Evolutionary conservation across 2,797 vertebrate genomes (phyloP), one percentile per base, ranked within the genome.

Genomic region (Psittacula echo): DNA sequence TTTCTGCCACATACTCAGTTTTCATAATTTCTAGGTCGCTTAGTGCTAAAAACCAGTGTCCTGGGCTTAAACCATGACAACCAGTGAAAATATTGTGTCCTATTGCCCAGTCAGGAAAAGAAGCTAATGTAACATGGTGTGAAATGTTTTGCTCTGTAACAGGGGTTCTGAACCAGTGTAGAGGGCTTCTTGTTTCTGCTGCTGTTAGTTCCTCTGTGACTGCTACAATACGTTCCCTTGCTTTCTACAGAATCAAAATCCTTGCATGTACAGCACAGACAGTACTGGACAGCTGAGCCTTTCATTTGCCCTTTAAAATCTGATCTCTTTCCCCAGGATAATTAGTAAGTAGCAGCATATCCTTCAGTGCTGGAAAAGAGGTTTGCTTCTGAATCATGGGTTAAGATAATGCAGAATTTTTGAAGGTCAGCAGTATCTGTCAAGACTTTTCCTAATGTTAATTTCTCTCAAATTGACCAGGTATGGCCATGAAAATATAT

Each of bases 271-370:
- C 39, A 61, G 53, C 61, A 34, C 53, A 89, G 86, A 45, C 56
- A 50, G 58, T 66, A 87, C 62, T 10, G 51, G 76, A 68, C 67
- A 80, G 50, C 62, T 75, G 50, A 83, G 88, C 60, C 47, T 93
- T 89, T 77, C 47, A 42, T 60, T 77, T 93, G 79, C 78, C 75
- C 89, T 89, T 95, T 91, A 77, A 80, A 96, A 96, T 87, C 77
- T 62, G 92, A 88, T 95, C 62, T 71, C 51, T 87, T 15, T 70
- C 58, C 71, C 34, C 32, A 79, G 73, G 87, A 51, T 70, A 71
- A 76, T n/a, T 60, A 66, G 72, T 70, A 24, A 1, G 29, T 78
- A 84, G 56, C 73, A 73, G 54, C 54, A 14, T 84, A 73, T 80
- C 42, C 51, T 73, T 75, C 61, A 50, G 75, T 58, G 85, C 75